These are phyloP conservation scores for Drosophila leonis DNA, from an alignment of 2,888 invertebrate species.

Conservation along the genomic window DNA sequence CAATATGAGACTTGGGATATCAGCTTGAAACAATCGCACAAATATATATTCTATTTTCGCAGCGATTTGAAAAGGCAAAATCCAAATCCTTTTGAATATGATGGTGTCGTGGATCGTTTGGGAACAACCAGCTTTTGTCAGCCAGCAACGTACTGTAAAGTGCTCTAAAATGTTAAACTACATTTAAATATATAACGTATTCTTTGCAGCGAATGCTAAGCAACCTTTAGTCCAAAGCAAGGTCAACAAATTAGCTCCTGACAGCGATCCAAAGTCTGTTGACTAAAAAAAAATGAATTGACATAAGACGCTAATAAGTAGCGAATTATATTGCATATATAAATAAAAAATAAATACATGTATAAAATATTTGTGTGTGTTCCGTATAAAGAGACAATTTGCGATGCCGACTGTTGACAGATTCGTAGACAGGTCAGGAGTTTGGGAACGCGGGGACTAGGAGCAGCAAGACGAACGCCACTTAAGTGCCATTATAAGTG, in stretches of 20 bases:
- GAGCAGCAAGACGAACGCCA: constrained; percentile 26
- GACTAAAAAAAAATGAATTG: constrained; percentile 16
- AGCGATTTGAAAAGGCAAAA: background rate
- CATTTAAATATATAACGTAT: constrained; percentile 12
- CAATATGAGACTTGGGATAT: background rate
- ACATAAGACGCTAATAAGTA: constrained; percentile 21
- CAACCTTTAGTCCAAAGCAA: constrained; percentile 3
- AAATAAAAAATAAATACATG: background rate
- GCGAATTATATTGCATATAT: constrained; percentile 5
- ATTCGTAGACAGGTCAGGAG: background rate
- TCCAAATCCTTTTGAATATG: background rate
- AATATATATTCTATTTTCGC: background rate
- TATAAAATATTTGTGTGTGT: background rate
- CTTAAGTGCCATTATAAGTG: constrained; percentile 64
- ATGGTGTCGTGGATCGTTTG: background rate
- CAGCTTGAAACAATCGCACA: background rate
- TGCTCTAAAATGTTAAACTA: background rate
- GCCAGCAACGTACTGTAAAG: no score
- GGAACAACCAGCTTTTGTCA: background rate
- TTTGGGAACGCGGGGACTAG: background rate
- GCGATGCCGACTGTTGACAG: constrained; percentile 16
- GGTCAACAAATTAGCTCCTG: constrained; percentile 2
- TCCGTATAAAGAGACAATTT: constrained; percentile 2
- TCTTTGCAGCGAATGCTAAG: background rate
- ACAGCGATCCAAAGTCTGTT: constrained; percentile 8